A percentile compares a stretch with the other conserved stretches of the same genome.
Conservation (phyloP, 1,140 invertebrate genomes). For the Aphelenchoides besseyi region DNA sequence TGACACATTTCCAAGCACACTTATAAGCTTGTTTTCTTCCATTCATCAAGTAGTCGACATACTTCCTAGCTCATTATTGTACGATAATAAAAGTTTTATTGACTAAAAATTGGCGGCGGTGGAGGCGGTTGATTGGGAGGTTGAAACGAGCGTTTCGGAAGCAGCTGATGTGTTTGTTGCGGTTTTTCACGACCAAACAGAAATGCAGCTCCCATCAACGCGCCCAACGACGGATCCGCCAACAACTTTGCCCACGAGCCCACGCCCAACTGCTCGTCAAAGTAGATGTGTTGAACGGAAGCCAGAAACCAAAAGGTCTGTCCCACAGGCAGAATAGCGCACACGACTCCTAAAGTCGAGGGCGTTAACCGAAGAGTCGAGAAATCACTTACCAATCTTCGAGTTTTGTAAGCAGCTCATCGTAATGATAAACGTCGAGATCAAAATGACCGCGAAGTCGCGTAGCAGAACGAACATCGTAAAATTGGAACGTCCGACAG, state of each 20-base stretch:
- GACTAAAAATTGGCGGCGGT: too few species aligned
- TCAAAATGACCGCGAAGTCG: conserved; percentile 23
- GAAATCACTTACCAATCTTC: conserved; percentile 5
- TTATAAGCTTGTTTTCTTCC: too few species aligned
- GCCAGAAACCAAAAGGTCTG: conserved; percentile 6
- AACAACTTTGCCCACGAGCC: background rate
- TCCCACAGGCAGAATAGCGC: background rate
- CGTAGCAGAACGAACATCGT: conserved; percentile 25
- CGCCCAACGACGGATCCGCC: conserved; percentile 6
- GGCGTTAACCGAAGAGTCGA: background rate
- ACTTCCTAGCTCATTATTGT: too few species aligned
- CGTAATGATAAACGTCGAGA: background rate
- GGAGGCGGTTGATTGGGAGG: too few species aligned
- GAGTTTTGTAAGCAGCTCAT: conserved; percentile 20
- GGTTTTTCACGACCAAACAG: too few species aligned
- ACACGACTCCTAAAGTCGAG: conserved; percentile 1
- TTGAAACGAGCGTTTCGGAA: too few species aligned
- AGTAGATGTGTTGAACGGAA: background rate
- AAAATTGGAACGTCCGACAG: conserved; percentile 15
- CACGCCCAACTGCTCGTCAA: background rate
- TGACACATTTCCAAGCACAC: too few species aligned
- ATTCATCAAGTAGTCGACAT: too few species aligned
- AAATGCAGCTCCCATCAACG: too few species aligned
- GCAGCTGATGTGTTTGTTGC: too few species aligned
- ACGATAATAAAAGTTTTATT: too few species aligned